Conservation (phyloP, 2,888 invertebrate species). For the Pyrocoelia pectoralis region DNA sequence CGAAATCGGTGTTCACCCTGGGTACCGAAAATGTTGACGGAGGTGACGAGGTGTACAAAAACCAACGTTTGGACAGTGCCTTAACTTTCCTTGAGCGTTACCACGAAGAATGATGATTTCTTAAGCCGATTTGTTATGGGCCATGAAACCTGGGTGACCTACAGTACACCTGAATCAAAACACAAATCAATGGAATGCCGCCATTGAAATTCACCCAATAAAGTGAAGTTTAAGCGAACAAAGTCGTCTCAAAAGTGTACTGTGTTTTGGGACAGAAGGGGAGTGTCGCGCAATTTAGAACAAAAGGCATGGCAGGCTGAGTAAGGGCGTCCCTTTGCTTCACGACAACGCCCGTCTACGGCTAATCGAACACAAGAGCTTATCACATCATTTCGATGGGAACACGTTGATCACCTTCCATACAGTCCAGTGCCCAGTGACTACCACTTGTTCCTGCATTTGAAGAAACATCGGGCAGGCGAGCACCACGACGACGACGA, state of each 20-base stretch:
- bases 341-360: no score
- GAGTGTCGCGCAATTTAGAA: background rate
- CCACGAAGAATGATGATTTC: no score
- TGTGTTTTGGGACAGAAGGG: slow-evolving; percentile 40
- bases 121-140: slow-evolving; percentile 17
- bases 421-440: background rate
- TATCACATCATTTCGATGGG: background rate
- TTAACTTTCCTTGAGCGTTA: slow-evolving; percentile 37
- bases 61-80: background rate
- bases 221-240: slow-evolving; percentile 3
- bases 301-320: background rate
- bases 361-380: no score
- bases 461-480: no score
- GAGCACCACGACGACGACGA: no score
- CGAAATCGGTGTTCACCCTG: slow-evolving; percentile 39
- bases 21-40: slow-evolving; percentile 40
- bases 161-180: no score
- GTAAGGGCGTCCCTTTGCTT: background rate
- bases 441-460: no score
- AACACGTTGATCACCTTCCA: background rate
- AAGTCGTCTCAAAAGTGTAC: background rate
- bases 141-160: no score
- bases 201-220: background rate
- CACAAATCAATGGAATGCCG: slow-evolving; percentile 2
- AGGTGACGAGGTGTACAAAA: slow-evolving; percentile 1